Evolutionary conservation across 2,888 invertebrate genomes (phyloP).

Genomic region (Ashinkailepas kermadecensis): DNA sequence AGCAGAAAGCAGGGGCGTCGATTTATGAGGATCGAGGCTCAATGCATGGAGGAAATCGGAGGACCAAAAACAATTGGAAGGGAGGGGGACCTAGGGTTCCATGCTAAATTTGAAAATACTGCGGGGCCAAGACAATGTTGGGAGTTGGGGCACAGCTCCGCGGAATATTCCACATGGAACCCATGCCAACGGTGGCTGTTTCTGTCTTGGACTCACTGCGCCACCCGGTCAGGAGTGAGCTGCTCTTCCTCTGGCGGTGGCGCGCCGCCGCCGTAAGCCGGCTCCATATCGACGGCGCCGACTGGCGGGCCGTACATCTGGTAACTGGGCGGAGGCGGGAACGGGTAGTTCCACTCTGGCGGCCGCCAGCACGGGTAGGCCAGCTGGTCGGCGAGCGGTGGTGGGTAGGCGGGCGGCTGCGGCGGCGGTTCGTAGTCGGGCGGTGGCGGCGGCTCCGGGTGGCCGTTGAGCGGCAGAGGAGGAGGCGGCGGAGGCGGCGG

Average conservation of each 20-base stretch:
- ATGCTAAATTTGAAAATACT: too few species aligned
- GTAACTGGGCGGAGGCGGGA: background rate
- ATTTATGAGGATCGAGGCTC: too few species aligned
- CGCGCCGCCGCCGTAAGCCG: background rate
- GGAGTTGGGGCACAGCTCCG: too few species aligned
- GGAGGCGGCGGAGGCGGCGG: background rate
- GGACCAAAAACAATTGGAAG: too few species aligned
- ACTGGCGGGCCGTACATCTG: constrained; percentile 3
- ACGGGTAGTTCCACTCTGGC: background rate
- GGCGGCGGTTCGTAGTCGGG: background rate
- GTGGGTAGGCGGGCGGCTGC: background rate
- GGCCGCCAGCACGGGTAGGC: background rate
- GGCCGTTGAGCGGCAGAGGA: constrained; percentile 23
- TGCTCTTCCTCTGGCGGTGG: background rate
- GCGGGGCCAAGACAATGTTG: too few species aligned
- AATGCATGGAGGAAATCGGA: too few species aligned
- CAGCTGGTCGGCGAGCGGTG: background rate
- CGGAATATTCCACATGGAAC: too few species aligned
- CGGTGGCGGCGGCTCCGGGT: constrained; percentile 27
- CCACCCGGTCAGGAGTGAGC: background rate
- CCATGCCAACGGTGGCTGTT: background rate
- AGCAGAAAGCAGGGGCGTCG: too few species aligned
- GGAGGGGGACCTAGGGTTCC: too few species aligned
- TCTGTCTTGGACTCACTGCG: background rate
- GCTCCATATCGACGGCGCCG: background rate